phyloP scores from a whole-genome alignment of 2,113 vertebrate genomes.

The Clarias magur region DNA sequence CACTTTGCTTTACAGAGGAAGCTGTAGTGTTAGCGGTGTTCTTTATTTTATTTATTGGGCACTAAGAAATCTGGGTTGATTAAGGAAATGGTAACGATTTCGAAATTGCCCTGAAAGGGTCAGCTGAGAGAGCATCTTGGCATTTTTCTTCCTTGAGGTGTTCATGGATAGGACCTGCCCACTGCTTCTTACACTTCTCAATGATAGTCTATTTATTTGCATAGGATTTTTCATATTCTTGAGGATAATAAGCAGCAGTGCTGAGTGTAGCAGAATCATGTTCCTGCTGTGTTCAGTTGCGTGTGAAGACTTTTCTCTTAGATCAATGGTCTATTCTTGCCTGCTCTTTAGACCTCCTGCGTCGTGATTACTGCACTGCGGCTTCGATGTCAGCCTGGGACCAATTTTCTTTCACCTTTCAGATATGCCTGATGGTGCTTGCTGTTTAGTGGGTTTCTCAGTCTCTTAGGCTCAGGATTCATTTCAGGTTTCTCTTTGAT shows the following conservation, averaged over 20 bases:
- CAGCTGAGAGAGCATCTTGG: not conserved
- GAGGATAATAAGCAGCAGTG: not conserved
- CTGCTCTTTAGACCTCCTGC: conserved; percentile 40
- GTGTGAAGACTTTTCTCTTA: conserved; percentile 18
- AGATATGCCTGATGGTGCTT: conserved; percentile 2
- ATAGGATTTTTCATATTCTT: not conserved
- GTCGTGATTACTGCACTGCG: conserved; percentile 38
- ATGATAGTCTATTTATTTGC: not conserved
- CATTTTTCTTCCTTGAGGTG: not conserved
- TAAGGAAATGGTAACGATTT: not conserved
- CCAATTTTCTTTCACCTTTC: conserved; percentile 47
- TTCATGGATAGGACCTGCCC: too few relatives aligned
- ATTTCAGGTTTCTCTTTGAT: not conserved
- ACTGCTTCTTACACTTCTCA: too few relatives aligned
- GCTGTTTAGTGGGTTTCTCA: not conserved
- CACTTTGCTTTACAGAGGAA: too few relatives aligned
- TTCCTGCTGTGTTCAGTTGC: not conserved
- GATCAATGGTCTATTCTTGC: conserved; percentile 35
- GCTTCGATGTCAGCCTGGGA: conserved; percentile 32
- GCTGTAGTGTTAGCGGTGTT: not conserved
- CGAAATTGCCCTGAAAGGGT: not conserved
- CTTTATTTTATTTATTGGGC: not conserved
- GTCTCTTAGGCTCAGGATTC: not conserved
- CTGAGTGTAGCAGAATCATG: not conserved
- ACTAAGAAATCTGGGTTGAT: not conserved